Evolutionary conservation across 2,888 invertebrate species (phyloP).

Genomic region (Agonopterix alstromeriana): DNA sequence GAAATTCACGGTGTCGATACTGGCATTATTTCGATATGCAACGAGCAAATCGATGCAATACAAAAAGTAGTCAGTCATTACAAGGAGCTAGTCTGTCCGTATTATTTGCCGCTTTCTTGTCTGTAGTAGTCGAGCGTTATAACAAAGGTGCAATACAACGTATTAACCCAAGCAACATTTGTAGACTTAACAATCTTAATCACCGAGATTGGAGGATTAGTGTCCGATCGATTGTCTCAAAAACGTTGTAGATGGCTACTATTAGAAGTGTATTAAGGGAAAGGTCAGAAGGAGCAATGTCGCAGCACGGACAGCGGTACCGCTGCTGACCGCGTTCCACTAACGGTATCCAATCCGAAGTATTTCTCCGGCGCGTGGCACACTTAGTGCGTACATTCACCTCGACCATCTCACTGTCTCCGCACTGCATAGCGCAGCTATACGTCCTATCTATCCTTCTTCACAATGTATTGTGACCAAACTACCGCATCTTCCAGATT

Average conservation of each 20-base stretch:
- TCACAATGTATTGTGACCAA: neutral
- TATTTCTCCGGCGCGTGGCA: constrained; percentile 69
- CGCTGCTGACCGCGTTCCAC: constrained; percentile 69
- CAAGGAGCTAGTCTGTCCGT: no score
- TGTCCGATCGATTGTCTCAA: neutral
- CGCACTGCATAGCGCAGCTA: constrained; percentile 9
- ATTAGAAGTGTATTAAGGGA: constrained; percentile 10
- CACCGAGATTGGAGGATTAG: neutral
- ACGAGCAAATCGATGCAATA: no score
- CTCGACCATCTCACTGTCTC: constrained; percentile 61
- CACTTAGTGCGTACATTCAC: constrained; percentile 75
- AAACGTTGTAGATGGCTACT: neutral
- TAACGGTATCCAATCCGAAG: constrained; percentile 73
- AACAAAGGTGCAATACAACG: no score
- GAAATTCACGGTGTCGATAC: no score
- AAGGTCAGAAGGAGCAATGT: constrained; percentile 36
- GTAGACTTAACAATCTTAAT: no score
- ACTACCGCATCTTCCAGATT: neutral
- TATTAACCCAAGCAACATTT: no score
- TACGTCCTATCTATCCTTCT: neutral
- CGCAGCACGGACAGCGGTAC: constrained; percentile 47
- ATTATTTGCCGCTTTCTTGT: no score
- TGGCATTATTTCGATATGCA: no score
- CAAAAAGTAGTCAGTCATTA: no score
- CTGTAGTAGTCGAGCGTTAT: no score